Evolutionary conservation across 2,888 invertebrate species (phyloP), one percentile per base, ranked within the genome.

Genomic region (Mechanitis messenoides): DNA sequence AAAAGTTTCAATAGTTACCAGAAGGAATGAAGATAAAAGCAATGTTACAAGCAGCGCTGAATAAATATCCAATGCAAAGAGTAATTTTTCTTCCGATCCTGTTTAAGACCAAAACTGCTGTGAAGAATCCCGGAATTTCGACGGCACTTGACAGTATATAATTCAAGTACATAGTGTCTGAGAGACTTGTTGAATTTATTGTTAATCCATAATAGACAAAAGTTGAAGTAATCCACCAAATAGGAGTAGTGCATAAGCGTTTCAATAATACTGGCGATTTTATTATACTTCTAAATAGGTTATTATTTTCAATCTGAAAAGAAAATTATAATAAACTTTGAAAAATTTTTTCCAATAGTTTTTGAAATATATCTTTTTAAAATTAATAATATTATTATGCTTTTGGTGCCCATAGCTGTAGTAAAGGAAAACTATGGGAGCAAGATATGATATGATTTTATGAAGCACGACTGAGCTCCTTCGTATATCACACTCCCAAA

Each of bases 171-270:
- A 93, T 93, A 73, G 94, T 92, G 33, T 94, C 95, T 4, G 93
- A 92, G 45, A 96, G 84, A 1, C 93, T 90, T 1, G 94, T 94
- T 0, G 95, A 93, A 82, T 95, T 95, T 66, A 96, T 88, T 20
- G 94, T 94, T 31, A 96, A 84, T 0, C 96, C 96, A 73, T 95
- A 95, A 83, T 94, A 96, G 11, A 95, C 93, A 70, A 96, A 93
- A 0, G 94, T 93, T 67, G 94, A 93, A 2, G 95, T 93, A 57
- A 95, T 92, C 95, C 95, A 95, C 86, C 94, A 95, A 69, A 95
- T 91, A 9, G 93, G 94, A 42, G 94, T 94, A 50, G 92, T 93
- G 46, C 92, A 74, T 56, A 93, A 81, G 35, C 94, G 87, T 1
- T 92, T 77, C 2, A 92, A 74, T 2, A 94, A 82, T 1, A 60